Conservation (phyloP, 2,888 invertebrate species). For the Rutpela maculata region DNA sequence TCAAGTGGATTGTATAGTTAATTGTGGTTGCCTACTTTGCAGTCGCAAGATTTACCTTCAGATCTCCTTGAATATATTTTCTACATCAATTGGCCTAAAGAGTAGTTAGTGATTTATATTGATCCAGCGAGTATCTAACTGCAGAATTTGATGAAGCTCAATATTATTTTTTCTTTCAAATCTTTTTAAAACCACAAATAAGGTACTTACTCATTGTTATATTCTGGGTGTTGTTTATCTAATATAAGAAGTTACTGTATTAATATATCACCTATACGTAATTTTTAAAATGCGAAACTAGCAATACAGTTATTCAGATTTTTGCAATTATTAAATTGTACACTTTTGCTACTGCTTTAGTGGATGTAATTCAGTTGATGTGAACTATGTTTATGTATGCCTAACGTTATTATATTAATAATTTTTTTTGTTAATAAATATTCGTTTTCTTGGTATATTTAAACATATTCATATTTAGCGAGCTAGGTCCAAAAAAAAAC, state of each 20-base stretch:
- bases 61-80: background rate
- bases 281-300: no score
- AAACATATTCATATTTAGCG: no score
- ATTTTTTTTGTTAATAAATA: no score
- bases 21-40: background rate
- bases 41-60: background rate
- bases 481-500: no score
- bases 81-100: background rate
- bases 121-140: background rate
- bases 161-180: background rate
- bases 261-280: no score
- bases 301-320: no score
- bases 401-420: no score
- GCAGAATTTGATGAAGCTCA: background rate
- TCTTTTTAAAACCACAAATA: background rate
- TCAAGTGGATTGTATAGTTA: background rate
- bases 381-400: no score
- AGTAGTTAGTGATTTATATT: background rate
- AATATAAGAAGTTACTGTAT: no score
- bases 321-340: background rate
- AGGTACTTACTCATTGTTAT: background rate
- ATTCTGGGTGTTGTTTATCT: no score
- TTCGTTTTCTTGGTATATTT: no score
- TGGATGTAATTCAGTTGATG: no score
- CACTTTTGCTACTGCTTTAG: background rate